Base-by-base conservation (phyloP, 2,113 vertebrate genomes). In the Oophaga pumilio region DNA sequence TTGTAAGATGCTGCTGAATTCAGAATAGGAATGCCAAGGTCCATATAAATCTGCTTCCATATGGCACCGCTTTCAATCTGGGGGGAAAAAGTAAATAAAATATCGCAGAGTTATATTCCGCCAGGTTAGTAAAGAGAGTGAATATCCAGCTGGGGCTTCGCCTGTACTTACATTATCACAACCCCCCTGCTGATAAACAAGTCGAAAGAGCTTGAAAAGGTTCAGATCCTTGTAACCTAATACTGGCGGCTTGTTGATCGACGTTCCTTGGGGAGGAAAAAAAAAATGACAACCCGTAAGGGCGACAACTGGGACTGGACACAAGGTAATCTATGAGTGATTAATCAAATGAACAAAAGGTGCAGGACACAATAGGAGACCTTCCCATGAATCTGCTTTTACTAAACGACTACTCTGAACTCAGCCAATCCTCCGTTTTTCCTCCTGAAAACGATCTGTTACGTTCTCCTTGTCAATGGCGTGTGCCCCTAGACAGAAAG, bases 21-120 rank as follows among this genome's bases (percentile, higher is more conserved):
- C 90, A 99, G 96, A 91, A 99, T 96, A 11, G 98, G 98, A 95
- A 99, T 99, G 91, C 98, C 98, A 91, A 99, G 96, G 92, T 99
- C 98, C 94, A 99, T 98, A 95, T 99, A 99, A 95, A 99, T 96
- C 94, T 99, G 98, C 93, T 99, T 99, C 98, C 98, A 99, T 90
- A 99, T 94, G 49, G 97, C 97, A 82, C 97, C 98, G 74, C 97
- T 98, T 89, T 99, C 98, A 87, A 99, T 99, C 98, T 99, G 91
- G 62, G 93, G 87, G 91, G 91, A 71, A 80, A 91, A 90, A 59
- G 87, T 83, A 74, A 49, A 49, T 17, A n/a, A 50, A 59, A 50
- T 18, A n/a, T 22, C 10, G 22, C 8, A 50, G 1, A 74, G 50
- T 74, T 18, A 20, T 8, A 1, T 0, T 8, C 57, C 6, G 74